Base-by-base conservation (phyloP, 1,140 invertebrate genomes). In the Papilio aristodemus region DNA sequence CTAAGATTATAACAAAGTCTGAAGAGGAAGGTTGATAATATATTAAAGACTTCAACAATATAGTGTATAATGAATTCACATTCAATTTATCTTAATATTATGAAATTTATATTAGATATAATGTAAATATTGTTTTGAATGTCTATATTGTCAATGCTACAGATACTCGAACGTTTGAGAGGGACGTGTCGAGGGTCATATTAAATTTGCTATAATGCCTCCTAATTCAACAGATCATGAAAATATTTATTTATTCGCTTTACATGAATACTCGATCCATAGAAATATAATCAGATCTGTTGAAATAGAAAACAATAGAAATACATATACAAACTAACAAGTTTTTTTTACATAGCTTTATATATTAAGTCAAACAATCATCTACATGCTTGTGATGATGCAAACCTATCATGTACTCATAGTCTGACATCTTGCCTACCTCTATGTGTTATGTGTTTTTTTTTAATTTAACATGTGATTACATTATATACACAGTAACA, bases 391-490 rank as follows among this genome's bases (percentile, higher is more conserved):
- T 86, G 87, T 91, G 87, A 84, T 86, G 80, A 87, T 91, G 89
- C 89, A 85, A 58, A 78, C 78, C 85, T 87, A 87, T 74, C 13
- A 64, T 79, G 76, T 82, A 81, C 71, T 83, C 82, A 79, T 85
- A 87, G 85, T 83, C 78, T 76, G 73, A 72, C 77, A 77, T 75
- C 74, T 75, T 17, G 43, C 60, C 77, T 86, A 87, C 75, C 78
- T 71, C 83, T 86, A 64, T 32, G 60, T 64, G 60, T 19, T 43
- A 81, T 80, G 83, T 72, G 86, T 89, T 84, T 83, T 85, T 27
- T 81, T 86, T 79, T 87, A 85, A 75, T 88, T 87, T 89, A 91
- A 91, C 89, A 90, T 87, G 87, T 89, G 87, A 87, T 91, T 89
- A 89, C 78, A 89, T 89, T 89, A 91, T 89, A 86, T 90, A 91